These are phyloP conservation scores for Manis javanica DNA, from an alignment of 2,797 vertebrate genomes.

Conservation along the genomic window DNA sequence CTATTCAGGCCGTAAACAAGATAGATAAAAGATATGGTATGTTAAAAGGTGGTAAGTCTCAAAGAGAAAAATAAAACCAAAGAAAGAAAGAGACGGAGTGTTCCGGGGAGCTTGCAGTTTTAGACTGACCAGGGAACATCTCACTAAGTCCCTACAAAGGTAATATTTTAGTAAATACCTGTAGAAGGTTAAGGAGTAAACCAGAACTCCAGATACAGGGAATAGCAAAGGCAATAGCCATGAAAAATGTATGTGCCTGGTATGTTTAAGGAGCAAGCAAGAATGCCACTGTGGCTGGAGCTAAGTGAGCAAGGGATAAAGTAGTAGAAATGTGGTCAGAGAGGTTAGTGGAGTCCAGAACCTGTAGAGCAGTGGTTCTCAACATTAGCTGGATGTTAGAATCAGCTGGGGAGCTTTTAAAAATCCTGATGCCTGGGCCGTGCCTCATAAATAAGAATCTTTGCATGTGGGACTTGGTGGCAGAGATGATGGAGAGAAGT, in stretches of 20 bases:
- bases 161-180: not conserved
- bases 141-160: not conserved
- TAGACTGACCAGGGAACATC: not conserved
- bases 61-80: not conserved
- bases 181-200: not conserved
- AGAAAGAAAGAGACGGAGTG: not conserved
- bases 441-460: not conserved
- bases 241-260: not conserved
- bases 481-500: slow-evolving; percentile 35
- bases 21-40: not conserved
- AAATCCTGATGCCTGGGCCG: not conserved
- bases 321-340: not conserved
- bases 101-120: not conserved
- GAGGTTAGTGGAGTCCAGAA: not conserved
- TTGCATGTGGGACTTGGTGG: slow-evolving; percentile 46
- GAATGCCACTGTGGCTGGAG: not conserved
- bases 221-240: not conserved
- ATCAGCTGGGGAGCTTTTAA: slow-evolving; percentile 1
- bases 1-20: slow-evolving; percentile 14
- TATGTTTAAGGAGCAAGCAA: not conserved
- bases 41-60: not conserved
- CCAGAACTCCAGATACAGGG: not conserved
- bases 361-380: not conserved
- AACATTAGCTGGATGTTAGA: not conserved
- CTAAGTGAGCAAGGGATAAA: not conserved